Conservation (phyloP, 2,113 vertebrate genomes). For the Protobothrops mucrosquamatus region DNA sequence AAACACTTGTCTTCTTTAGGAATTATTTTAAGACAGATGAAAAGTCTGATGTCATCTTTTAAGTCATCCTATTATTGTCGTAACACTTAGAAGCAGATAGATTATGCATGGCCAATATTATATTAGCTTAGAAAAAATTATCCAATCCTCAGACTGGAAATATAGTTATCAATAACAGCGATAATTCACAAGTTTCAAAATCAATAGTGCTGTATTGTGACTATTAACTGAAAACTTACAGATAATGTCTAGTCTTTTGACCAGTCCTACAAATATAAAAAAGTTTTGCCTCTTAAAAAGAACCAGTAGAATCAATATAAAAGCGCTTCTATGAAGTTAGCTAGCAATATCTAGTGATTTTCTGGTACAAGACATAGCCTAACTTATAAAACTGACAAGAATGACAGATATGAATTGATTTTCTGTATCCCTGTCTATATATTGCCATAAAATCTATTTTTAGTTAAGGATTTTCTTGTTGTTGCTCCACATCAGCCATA, state of each 20-base stretch:
- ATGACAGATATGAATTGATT: slow-evolving; percentile 26
- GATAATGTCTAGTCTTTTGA: background rate
- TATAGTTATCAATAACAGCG: fast-evolving
- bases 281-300: background rate
- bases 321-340: background rate
- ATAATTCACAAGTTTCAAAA: slow-evolving; percentile 17
- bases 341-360: slow-evolving; percentile 10
- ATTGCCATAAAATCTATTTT: background rate
- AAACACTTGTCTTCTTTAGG: slow-evolving; percentile 7
- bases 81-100: slow-evolving; percentile 8
- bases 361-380: slow-evolving; percentile 11
- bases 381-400: slow-evolving; percentile 20
- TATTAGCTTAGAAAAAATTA: slow-evolving; percentile 9
- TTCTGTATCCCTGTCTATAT: slow-evolving; percentile 15
- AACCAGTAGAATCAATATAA: slow-evolving; percentile 14
- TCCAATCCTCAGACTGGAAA: slow-evolving; percentile 16
- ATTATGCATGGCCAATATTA: background rate
- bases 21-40: background rate
- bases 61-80: background rate
- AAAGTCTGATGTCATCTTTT: slow-evolving; percentile 3
- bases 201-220: background rate
- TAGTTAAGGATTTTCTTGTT: slow-evolving; percentile 7
- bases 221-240: background rate
- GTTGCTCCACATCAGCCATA: slow-evolving; percentile 40
- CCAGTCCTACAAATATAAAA: background rate